These are phyloP conservation scores for Saccopteryx leptura DNA, from an alignment of 2,113 vertebrate species.

Conservation along the genomic window DNA sequence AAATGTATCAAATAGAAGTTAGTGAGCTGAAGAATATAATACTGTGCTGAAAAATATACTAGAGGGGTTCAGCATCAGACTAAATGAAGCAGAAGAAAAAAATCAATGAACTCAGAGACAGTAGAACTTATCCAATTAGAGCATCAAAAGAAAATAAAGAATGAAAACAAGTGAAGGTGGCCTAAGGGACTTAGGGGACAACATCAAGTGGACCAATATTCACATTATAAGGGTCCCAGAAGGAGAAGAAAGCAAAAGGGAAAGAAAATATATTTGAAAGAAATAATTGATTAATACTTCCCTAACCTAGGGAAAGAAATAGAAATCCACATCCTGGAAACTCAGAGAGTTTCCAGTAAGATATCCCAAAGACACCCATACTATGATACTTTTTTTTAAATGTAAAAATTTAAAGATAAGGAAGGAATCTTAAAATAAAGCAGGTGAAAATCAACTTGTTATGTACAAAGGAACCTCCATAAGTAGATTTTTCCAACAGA, in stretches of 20 bases:
- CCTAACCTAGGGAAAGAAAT: neutral
- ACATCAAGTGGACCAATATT: neutral
- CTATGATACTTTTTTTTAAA: neutral
- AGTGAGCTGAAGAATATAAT: neutral
- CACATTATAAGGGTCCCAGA: neutral
- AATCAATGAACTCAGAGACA: neutral
- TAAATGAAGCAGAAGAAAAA: neutral
- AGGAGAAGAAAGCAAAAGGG: neutral
- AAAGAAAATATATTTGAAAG: neutral
- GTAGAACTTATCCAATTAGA: neutral
- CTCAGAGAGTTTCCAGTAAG: neutral
- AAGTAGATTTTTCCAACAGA: neutral
- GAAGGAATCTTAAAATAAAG: neutral
- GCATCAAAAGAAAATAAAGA: neutral
- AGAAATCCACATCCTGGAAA: neutral
- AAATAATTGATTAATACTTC: neutral
- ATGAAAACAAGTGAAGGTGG: neutral
- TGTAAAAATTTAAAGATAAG: neutral
- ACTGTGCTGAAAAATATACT: neutral
- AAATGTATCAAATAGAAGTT: neutral
- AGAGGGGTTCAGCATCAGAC: neutral
- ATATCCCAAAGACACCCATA: neutral
- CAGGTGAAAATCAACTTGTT: neutral
- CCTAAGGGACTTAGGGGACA: neutral
- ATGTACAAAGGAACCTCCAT: neutral